A percentile compares a stretch with the other conserved stretches of the same genome.
Conservation (phyloP, 2,888 invertebrate genomes). For the Ophioninae sp. region DNA sequence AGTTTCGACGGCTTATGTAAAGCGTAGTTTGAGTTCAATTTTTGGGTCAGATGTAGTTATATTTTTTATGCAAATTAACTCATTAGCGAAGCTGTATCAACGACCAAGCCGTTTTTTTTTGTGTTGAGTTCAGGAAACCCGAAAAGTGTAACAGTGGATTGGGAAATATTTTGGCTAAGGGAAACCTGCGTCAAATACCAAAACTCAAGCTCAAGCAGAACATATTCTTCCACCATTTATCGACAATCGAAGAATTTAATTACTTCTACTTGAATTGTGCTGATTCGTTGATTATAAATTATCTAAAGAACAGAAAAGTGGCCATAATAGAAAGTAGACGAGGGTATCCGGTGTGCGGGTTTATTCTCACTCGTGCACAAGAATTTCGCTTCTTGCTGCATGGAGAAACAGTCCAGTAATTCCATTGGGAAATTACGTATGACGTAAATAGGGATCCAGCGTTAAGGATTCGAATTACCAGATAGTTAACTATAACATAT, state of each 20-base stretch:
- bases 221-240: background rate
- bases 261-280: background rate
- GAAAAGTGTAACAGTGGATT: background rate
- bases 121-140: background rate
- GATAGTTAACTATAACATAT: too few species aligned
- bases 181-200: background rate
- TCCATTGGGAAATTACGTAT: conserved; percentile 63
- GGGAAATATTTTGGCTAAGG: background rate
- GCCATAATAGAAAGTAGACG: conserved; percentile 24
- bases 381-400: conserved; percentile 41
- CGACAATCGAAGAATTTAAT: background rate
- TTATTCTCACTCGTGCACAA: conserved; percentile 35
- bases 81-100: too few species aligned
- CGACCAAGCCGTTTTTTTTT: too few species aligned
- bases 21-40: background rate
- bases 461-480: too few species aligned
- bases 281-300: background rate
- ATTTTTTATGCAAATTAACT: too few species aligned
- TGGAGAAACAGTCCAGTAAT: conserved; percentile 47
- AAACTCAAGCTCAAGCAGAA: too few species aligned
- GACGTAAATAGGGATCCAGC: too few species aligned
- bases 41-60: too few species aligned
- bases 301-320: conserved; percentile 2
- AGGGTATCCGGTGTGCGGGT: background rate
- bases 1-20: background rate